Conservation (phyloP, 2,888 invertebrate genomes). For the Lasioglossum leucozonium region DNA sequence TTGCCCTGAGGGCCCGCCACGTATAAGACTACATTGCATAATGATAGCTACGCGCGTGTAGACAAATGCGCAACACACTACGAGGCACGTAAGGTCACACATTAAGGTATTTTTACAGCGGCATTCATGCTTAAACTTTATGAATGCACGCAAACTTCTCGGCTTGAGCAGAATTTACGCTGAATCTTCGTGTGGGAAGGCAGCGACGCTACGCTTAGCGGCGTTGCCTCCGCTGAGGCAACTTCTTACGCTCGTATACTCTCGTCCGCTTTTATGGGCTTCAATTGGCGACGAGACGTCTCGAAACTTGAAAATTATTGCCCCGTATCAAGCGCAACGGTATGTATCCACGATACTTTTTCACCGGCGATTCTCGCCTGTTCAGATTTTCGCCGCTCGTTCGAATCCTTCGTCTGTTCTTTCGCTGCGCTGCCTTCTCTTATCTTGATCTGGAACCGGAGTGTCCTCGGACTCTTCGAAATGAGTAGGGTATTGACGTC, state of each 20-base stretch:
- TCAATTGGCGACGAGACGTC: background rate
- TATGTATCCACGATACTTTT: background rate
- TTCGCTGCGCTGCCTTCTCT: no score
- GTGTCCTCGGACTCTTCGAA: background rate
- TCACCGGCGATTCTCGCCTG: background rate
- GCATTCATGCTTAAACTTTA: conserved; percentile 32
- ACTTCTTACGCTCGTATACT: background rate
- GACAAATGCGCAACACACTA: conserved; percentile 13
- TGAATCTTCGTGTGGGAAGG: background rate
- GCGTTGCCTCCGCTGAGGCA: background rate
- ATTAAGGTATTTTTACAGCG: conserved; percentile 39
- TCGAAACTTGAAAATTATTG: background rate
- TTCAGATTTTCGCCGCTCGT: background rate
- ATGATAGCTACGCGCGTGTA: conserved; percentile 42
- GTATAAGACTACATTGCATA: conserved; percentile 11
- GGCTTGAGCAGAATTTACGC: conserved; percentile 10
- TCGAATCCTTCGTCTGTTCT: no score
- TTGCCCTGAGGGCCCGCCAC: background rate
- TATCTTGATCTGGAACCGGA: background rate
- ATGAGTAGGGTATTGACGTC: background rate
- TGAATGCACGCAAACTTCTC: conserved; percentile 27
- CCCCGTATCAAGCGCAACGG: background rate
- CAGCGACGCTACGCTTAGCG: background rate
- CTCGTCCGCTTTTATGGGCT: background rate
- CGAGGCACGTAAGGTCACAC: conserved; percentile 25